Evolutionary conservation across 2,888 invertebrate genomes (phyloP), one percentile per base, ranked within the genome.

Genomic region (Adelognathus sp.): DNA sequence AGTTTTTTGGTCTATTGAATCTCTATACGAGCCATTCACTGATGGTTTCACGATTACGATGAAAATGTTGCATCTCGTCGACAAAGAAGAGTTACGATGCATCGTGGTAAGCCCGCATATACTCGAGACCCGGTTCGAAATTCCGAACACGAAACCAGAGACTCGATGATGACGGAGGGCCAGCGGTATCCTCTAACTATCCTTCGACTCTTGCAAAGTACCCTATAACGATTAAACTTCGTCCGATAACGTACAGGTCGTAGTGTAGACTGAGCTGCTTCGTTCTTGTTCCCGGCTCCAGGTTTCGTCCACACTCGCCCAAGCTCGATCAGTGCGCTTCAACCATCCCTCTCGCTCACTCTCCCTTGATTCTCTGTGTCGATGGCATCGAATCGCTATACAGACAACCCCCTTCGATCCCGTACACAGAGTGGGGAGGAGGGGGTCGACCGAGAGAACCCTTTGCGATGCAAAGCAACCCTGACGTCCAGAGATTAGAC

Each of bases 401-500:
- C 73, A 66, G 70, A 63, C 70, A 64, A 71, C 54, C 74, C 66
- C 46, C 39, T 52, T 61, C 29, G 36, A 61, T 71, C 70, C 74
- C 66, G 70, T 60, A 71, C 71, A 76, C 61, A 79, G 44, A 46
- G 60, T 29, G 58, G 41, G 56, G 54, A 60, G 60, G 74, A 71
- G 73, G 66, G 66, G 74, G 54, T 61, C 63, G 73, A 78, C 78
- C 71, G 67, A 70, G 70, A 56, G 73, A 64, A 56, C 75, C 82
- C 81, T 82, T 82, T 81, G 79, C 77, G 60, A 82, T 82, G 82
- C 82, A 82, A 82, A 82, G 78, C 61, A 71, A 79, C 79, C 76
- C 77, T 64, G 63, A 52, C 79, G 77, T 76, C 63, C 80, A 73
- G 81, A 80, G 81, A 82, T 82, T 82, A 82, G 82, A 79, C 76